Percentiles rank a stretch among this genome's conserved stretches.
Evolutionary conservation across 2,113 vertebrate species (phyloP).

Genomic region (Catharus bicknelli): DNA sequence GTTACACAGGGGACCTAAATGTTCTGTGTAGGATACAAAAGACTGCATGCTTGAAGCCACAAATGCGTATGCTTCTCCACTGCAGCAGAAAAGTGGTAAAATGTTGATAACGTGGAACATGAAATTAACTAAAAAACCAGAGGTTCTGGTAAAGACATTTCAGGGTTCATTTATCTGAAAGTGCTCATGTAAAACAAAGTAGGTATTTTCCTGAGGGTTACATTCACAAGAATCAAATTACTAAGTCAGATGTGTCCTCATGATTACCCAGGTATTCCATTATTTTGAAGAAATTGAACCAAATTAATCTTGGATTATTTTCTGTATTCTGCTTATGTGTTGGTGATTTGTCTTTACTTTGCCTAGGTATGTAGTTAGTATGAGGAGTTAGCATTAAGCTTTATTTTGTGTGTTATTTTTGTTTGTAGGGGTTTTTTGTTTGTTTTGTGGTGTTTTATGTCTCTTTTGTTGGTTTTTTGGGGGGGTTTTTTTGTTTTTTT

Average conservation of each 20-base stretch:
- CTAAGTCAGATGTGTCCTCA: background rate
- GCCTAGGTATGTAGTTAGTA: background rate
- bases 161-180: background rate
- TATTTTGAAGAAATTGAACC: background rate
- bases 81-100: background rate
- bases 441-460: too few relatives aligned
- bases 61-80: background rate
- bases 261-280: background rate
- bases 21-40: background rate
- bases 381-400: background rate
- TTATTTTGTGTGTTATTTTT: background rate
- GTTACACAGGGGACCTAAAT: background rate
- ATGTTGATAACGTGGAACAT: background rate
- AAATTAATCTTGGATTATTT: background rate
- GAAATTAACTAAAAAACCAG: background rate
- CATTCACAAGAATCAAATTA: background rate
- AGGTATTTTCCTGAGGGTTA: background rate
- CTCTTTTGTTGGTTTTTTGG: background rate
- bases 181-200: background rate
- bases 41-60: background rate
- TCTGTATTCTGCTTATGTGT: background rate
- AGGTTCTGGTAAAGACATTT: background rate
- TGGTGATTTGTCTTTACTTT: background rate
- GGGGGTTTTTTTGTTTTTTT: background rate
- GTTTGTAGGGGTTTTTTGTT: background rate